A percentile compares a stretch with the other conserved stretches of the same genome.
Evolutionary conservation across 2,888 invertebrate genomes (phyloP).

Genomic region (Sthenelais limicola): DNA sequence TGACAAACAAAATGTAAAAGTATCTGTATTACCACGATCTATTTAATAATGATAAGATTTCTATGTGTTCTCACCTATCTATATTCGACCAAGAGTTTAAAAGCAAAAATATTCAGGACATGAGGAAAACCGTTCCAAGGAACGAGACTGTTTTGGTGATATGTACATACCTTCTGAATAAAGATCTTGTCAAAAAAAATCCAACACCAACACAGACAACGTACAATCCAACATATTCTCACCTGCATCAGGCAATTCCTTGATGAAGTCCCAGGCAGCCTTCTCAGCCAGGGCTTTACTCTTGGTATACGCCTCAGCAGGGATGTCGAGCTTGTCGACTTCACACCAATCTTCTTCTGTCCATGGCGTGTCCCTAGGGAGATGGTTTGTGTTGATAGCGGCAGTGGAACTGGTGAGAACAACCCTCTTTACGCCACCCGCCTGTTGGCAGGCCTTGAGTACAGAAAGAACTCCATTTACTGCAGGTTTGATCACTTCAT

Average conservation of each 20-base stretch:
- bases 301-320: conserved; percentile 69
- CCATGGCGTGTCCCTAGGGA: not conserved
- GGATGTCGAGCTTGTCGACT: not conserved
- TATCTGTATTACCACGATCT: too few relatives aligned
- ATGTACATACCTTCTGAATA: too few relatives aligned
- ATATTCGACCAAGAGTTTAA: too few relatives aligned
- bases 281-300: conserved; percentile 75
- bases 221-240: too few relatives aligned
- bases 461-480: conserved; percentile 74
- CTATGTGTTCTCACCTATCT: too few relatives aligned
- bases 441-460: conserved; percentile 72
- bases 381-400: conserved; percentile 62
- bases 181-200: too few relatives aligned
- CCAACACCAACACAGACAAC: too few relatives aligned
- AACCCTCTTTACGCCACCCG: conserved; percentile 74
- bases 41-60: too few relatives aligned
- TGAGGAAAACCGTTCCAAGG: too few relatives aligned
- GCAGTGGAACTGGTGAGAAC: conserved; percentile 75
- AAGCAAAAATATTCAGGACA: too few relatives aligned
- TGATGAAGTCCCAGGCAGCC: conserved; percentile 75
- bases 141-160: too few relatives aligned
- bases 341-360: conserved; percentile 47
- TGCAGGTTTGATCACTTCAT: conserved; percentile 73
- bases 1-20: too few relatives aligned
- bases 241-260: conserved; percentile 71